Conservation (phyloP, 2,888 invertebrate species). For the Amphipoea oculea region DNA sequence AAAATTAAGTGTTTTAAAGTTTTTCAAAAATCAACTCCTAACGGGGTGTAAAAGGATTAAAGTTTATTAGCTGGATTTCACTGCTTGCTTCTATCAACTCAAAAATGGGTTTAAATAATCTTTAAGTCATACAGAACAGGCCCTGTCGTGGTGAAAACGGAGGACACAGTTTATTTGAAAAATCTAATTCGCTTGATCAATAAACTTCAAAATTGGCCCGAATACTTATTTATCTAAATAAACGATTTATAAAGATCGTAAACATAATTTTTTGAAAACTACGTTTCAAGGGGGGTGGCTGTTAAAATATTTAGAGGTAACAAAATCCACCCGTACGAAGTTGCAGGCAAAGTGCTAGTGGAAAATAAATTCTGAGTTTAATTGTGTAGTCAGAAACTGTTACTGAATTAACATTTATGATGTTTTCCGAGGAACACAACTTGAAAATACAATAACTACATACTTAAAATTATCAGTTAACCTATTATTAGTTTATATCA, state of each 20-base stretch:
- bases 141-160: no score
- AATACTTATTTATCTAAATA: neutral
- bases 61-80: no score
- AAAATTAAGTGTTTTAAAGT: no score
- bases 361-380: neutral
- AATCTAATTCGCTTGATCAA: neutral
- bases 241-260: neutral
- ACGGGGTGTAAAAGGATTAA: no score
- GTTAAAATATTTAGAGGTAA: neutral
- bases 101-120: no score
- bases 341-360: neutral
- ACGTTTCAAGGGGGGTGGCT: neutral
- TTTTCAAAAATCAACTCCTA: no score
- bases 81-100: no score
- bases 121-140: no score
- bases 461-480: neutral
- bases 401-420: neutral
- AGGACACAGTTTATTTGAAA: neutral
- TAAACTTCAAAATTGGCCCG: neutral
- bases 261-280: neutral
- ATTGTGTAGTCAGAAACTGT: neutral
- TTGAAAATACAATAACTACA: neutral
- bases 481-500: no score
- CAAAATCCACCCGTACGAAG: neutral
- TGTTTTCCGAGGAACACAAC: neutral